Base-by-base conservation (phyloP, 2,888 invertebrate genomes). In the Harpalus rubripes region DNA sequence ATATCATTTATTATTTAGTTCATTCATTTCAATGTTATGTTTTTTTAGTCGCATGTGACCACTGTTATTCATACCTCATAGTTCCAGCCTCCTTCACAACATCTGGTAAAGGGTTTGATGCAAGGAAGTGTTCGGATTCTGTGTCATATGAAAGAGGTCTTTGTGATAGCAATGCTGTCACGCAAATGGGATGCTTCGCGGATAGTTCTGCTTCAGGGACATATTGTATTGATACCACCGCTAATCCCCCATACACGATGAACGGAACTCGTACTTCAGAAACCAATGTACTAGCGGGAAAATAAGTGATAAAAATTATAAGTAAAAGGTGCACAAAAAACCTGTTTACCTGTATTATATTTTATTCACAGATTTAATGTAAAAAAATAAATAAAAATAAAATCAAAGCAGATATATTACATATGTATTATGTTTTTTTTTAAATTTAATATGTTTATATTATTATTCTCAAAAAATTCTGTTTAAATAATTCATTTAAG, bases 21-120 rank as follows among this genome's bases (percentile, higher is more conserved):
- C 32, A 32, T 32, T 22, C 22, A 32, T 32, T 32, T 32, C 6
- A 32, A 32, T 32, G 32, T 22, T 22, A 3, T 32, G 32, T 32
- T 32, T 6, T 72, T 56, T 85, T 65, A 39, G 65, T 80, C 2
- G 10, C 44, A 52, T 52, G 44, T 12, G 12, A 52, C 44, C 44
- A 52, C 12, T 52, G 12, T 12, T 52, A 12, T 12, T 52, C 44
- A 12, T 10, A 10, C 44, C 12, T 1, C 44, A 12, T 52, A 8
- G 10, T 12, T 3, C 44, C 44, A 52, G 44, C 10, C 7, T 12
- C 10, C 44, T 52, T 52, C 12, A 52, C 44, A 52, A 52, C 44
- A 52, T 12, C 8, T 52, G 44, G 44, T 5, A 52, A 52, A 52
- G 44, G 44, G 6, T 52, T 52, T 52, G 44, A 52, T 0, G 44